phyloP scores from a whole-genome alignment of 53 echinoderm and acorn worm species.

The Patiria pectinifera region DNA sequence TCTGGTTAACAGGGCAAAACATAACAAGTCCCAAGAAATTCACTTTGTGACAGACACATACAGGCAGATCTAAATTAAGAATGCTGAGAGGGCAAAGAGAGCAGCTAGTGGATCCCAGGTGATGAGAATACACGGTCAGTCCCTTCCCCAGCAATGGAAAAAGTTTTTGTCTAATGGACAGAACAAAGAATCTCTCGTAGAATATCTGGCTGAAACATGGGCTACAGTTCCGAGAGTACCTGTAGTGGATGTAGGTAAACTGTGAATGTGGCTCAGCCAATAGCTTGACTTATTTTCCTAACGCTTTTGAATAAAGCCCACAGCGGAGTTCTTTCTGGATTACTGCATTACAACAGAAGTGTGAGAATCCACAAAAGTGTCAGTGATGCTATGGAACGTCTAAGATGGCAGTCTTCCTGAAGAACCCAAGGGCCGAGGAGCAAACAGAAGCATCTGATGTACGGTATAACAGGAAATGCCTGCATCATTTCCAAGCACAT shows the following conservation, averaged over 20 bases:
- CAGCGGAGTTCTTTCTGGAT: constrained; percentile 64
- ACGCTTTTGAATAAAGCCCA: too few species aligned
- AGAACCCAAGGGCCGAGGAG: background rate
- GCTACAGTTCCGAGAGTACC: too few species aligned
- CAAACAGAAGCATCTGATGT: too few species aligned
- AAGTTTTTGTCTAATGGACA: constrained; percentile 51
- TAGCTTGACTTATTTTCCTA: too few species aligned
- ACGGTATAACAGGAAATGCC: background rate
- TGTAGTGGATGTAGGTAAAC: too few species aligned
- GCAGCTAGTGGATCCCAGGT: constrained; percentile 66
- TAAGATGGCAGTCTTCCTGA: constrained; percentile 52
- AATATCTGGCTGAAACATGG: constrained; percentile 53
- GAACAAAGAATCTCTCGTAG: constrained; percentile 57
- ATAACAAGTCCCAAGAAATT: too few species aligned
- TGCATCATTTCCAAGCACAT: background rate
- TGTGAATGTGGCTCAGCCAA: too few species aligned
- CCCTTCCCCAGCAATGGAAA: constrained; percentile 68
- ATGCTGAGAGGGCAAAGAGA: constrained; percentile 68
- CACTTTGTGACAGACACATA: constrained; percentile 1
- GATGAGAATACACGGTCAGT: constrained; percentile 23
- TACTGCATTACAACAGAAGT: constrained; percentile 66
- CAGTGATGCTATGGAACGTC: constrained; percentile 7
- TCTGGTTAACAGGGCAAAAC: too few species aligned
- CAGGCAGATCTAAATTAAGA: constrained; percentile 60
- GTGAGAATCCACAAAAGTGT: constrained; percentile 55